Percentiles rank a stretch among this genome's conserved stretches.
phyloP scores from a whole-genome alignment of 35 echinoderm and acorn worm genomes.

The Eucidaris tribuloides region DNA sequence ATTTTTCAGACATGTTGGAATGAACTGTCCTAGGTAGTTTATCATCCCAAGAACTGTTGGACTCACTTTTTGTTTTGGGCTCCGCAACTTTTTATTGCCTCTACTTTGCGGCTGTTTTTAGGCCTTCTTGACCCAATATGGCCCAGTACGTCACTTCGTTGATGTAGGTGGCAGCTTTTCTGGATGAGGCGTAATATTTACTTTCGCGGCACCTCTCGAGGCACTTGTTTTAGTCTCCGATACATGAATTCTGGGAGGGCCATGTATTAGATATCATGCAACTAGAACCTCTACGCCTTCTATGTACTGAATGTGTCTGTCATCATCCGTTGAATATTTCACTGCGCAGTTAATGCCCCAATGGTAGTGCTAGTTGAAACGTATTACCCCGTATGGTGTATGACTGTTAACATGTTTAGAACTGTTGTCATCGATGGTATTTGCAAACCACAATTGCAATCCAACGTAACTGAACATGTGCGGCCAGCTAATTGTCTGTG shows the following conservation, averaged over 20 bases:
- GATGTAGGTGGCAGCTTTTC: no score
- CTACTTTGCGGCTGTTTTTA: no score
- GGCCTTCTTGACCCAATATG: no score
- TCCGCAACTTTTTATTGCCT: no score
- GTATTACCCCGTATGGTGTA: constrained; percentile 44
- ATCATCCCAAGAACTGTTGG: no score
- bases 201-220: no score
- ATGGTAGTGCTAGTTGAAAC: constrained; percentile 37
- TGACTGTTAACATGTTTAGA: constrained; percentile 43
- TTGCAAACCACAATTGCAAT: constrained; percentile 67
- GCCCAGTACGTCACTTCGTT: no score
- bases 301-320: constrained; percentile 7
- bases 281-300: constrained; percentile 51
- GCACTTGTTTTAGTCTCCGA: no score
- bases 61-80: no score
- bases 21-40: no score
- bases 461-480: constrained; percentile 36
- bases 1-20: no score
- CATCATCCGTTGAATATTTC: constrained; percentile 62
- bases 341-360: constrained; percentile 17
- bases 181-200: no score
- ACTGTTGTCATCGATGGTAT: constrained; percentile 54
- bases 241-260: constrained; percentile 17
- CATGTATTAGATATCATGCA: constrained; percentile 56
- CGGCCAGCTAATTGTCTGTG: background rate